These are phyloP conservation scores for Sinocyclocheilus anshuiensis DNA, from an alignment of 2,113 vertebrate species.

Conservation along the genomic window DNA sequence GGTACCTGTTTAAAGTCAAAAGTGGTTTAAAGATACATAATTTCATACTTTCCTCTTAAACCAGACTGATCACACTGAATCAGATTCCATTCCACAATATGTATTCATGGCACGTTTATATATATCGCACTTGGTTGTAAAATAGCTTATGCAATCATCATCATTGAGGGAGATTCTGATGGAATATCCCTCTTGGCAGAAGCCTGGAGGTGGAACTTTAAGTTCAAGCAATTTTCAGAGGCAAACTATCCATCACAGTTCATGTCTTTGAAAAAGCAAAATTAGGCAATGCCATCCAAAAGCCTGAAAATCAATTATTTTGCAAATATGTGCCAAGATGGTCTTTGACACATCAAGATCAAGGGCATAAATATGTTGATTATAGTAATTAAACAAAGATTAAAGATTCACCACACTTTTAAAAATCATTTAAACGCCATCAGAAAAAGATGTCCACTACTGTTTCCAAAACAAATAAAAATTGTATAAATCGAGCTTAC, in stretches of 20 bases:
- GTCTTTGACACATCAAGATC: slow-evolving; percentile 43
- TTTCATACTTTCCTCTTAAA: background rate
- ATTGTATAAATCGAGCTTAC: too few relatives aligned
- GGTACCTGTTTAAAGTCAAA: background rate
- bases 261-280: slow-evolving; percentile 10
- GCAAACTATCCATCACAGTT: slow-evolving; percentile 33
- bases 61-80: background rate
- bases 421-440: background rate
- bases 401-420: background rate
- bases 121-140: background rate
- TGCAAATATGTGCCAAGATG: slow-evolving; percentile 45
- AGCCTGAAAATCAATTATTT: slow-evolving; percentile 35
- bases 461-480: too few relatives aligned
- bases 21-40: background rate
- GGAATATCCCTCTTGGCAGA: too few relatives aligned
- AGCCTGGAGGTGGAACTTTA: background rate
- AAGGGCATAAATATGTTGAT: slow-evolving; percentile 8
- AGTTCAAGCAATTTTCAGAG: slow-evolving; percentile 26
- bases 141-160: background rate
- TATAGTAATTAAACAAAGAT: slow-evolving; percentile 44
- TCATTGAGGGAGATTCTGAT: slow-evolving; percentile 27
- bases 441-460: background rate
- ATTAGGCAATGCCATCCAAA: slow-evolving; percentile 1
- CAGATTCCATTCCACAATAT: background rate
- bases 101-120: slow-evolving; percentile 1